Evolutionary conservation across 2,888 invertebrate species (phyloP).

Genomic region (Luffia ferchaultella): DNA sequence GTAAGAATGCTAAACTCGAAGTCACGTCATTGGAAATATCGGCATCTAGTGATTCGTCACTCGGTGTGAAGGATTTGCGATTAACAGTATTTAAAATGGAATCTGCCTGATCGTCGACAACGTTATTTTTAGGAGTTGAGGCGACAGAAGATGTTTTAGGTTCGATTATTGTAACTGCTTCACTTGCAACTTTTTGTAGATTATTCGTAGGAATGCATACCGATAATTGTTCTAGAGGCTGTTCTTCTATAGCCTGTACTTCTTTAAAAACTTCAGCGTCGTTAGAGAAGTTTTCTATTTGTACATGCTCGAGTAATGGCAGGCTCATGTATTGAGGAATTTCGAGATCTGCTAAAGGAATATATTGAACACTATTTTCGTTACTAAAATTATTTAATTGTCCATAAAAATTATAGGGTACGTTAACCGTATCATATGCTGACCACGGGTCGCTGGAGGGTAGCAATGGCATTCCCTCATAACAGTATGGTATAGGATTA

Average conservation of each 20-base stretch:
- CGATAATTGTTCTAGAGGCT: conserved; percentile 18
- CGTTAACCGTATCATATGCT: conserved; percentile 37
- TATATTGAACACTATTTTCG: conserved; percentile 39
- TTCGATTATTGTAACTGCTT: conserved; percentile 15
- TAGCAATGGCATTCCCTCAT: conserved; percentile 42
- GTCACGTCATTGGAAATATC: conserved; percentile 55
- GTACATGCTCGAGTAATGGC: conserved; percentile 37
- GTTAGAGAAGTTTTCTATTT: conserved; percentile 25
- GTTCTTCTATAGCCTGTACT: not conserved
- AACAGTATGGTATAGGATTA: conserved; percentile 39
- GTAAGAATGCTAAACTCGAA: conserved; percentile 55
- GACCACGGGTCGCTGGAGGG: conserved; percentile 57
- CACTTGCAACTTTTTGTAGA: conserved; percentile 20
- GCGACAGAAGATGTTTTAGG: not conserved
- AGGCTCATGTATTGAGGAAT: conserved; percentile 53
- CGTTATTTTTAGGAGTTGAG: not conserved
- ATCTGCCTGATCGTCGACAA: not conserved
- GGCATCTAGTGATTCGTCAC: conserved; percentile 50
- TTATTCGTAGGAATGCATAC: conserved; percentile 18
- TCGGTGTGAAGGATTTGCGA: conserved; percentile 38
- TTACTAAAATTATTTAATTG: conserved; percentile 36
- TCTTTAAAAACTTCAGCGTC: conserved; percentile 12
- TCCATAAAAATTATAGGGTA: conserved; percentile 42
- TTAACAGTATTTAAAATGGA: conserved; percentile 12
- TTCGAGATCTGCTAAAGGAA: conserved; percentile 46